phyloP scores from a whole-genome alignment of 1,140 invertebrate species.

The Grapholita molesta region DNA sequence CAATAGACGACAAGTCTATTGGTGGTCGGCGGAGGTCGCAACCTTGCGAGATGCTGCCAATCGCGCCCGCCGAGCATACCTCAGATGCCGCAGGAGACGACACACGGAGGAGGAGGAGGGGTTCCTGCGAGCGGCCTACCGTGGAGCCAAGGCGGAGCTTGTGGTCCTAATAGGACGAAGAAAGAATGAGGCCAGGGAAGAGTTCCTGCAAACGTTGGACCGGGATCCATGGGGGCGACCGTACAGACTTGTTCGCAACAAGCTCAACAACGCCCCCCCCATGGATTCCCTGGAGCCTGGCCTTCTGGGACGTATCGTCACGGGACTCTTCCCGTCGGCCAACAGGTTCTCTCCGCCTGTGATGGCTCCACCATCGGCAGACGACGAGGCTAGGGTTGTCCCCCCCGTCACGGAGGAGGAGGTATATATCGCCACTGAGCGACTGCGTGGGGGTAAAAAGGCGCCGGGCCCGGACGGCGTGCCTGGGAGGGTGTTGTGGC shows the following conservation, averaged over 20 bases:
- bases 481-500: neutral
- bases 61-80: neutral
- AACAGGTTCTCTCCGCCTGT: neutral
- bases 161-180: constrained; percentile 9
- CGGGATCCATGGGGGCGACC: constrained; percentile 18
- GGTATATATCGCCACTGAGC: neutral
- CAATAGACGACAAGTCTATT: constrained; percentile 10
- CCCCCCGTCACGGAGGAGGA: constrained; percentile 24
- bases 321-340: constrained; percentile 3
- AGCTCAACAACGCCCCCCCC: too few species aligned
- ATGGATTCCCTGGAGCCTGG: constrained; percentile 11
- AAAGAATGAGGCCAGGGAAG: constrained; percentile 10
- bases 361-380: neutral
- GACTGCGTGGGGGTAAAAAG: neutral
- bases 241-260: neutral
- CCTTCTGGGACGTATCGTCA: constrained; percentile 7
- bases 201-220: neutral
- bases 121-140: neutral
- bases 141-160: neutral
- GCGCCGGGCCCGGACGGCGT: neutral
- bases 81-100: neutral
- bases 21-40: constrained; percentile 22
- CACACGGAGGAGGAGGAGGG: neutral
- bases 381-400: neutral
- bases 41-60: neutral